Base-by-base conservation (phyloP, 2,113 vertebrate genomes). In the Synchiropus splendidus region DNA sequence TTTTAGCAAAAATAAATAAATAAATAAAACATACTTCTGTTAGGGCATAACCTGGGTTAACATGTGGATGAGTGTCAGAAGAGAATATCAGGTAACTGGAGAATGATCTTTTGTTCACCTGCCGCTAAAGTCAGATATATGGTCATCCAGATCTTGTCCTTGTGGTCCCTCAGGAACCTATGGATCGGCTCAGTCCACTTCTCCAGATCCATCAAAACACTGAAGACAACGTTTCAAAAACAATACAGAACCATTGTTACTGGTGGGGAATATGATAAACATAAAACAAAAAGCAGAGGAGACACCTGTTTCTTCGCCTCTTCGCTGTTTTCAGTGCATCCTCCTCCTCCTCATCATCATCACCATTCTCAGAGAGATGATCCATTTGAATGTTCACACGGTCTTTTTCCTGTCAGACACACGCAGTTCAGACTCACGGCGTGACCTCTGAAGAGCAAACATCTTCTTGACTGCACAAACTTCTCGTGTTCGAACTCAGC, bases 41-140 rank as follows among this genome's bases (percentile, higher is more conserved):
- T n/a, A n/a, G n/a, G n/a, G n/a, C n/a, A n/a, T n/a, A n/a, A n/a
- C n/a, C n/a, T n/a, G n/a, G n/a, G n/a, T n/a, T n/a, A n/a, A n/a
- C n/a, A n/a, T n/a, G n/a, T n/a, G n/a, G n/a, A n/a, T n/a, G n/a
- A n/a, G n/a, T n/a, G n/a, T n/a, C n/a, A n/a, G n/a, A n/a, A n/a
- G n/a, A n/a, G n/a, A n/a, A n/a, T n/a, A n/a, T n/a, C n/a, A n/a
- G n/a, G n/a, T n/a, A n/a, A n/a, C n/a, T n/a, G n/a, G n/a, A n/a
- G n/a, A n/a, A n/a, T n/a, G n/a, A n/a, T n/a, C n/a, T n/a, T n/a
- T n/a, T n/a, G n/a, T n/a, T n/a, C n/a, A 92, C 90, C 88, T 81
- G 81, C 55, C 64, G 81, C 39, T 52, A 89, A 71, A 74, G 85
- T 51, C 43, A 83, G 72, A 18, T 57, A 54, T 35, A 76, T 34